Evolutionary conservation across 2,797 vertebrate genomes (phyloP).

Genomic region (Peromyscus melanophrys): DNA sequence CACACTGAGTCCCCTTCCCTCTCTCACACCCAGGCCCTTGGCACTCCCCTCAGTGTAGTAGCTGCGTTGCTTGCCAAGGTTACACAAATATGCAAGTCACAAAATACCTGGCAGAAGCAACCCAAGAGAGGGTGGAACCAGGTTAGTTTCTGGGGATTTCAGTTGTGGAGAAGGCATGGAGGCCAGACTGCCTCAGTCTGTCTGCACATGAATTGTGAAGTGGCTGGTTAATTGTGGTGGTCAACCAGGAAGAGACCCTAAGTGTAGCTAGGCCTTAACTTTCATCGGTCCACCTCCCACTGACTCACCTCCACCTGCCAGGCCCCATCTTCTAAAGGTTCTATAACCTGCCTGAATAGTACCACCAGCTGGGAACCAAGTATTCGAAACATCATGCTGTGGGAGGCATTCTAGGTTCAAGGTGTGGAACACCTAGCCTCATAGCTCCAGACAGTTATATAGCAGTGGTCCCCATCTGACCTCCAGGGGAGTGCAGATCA

Average conservation of each 20-base stretch:
- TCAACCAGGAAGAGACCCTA: not conserved
- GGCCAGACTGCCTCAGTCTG: not conserved
- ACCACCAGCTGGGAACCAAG: not conserved
- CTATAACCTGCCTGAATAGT: not conserved
- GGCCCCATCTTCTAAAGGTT: not conserved
- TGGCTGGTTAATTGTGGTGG: not conserved
- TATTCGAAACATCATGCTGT: not conserved
- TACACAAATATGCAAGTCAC: not conserved
- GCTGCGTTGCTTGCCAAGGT: not conserved
- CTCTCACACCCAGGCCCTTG: not conserved
- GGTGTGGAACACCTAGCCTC: not conserved
- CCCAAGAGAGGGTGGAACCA: not conserved
- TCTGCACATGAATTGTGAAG: not conserved
- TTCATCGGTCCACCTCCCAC: not conserved
- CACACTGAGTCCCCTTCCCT: not conserved
- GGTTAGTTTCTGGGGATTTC: not conserved
- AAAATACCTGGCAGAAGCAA: not conserved
- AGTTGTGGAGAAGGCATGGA: not conserved
- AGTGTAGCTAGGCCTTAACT: not conserved
- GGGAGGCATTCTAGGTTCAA: not conserved
- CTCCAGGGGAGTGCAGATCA: not conserved
- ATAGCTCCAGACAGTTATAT: not conserved
- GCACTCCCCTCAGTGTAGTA: not conserved
- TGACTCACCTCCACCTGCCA: not conserved
- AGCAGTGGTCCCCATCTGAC: not conserved